Conservation (phyloP, 2,113 vertebrate species). For the Ardeotis arabs region DNA sequence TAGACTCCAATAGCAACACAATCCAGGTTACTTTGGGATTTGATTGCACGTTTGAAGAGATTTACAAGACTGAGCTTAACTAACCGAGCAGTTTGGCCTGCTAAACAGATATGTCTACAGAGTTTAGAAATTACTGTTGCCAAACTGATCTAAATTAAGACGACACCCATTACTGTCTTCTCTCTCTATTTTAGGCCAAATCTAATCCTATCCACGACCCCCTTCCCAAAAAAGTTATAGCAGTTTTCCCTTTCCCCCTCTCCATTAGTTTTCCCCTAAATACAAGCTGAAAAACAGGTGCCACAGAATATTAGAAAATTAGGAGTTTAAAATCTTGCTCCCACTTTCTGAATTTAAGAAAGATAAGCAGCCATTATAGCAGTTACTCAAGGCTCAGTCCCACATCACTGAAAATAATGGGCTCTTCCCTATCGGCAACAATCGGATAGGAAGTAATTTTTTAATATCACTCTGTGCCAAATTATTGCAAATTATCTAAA, state of each 20-base stretch:
- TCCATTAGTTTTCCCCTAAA: not conserved
- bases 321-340: not conserved
- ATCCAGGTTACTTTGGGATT: conserved; percentile 13
- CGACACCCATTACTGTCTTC: not conserved
- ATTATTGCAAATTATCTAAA: not conserved
- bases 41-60: conserved; percentile 5
- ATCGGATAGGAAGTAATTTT: not conserved
- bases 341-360: not conserved
- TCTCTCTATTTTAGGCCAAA: not conserved
- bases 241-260: not conserved
- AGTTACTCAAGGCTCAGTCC: not conserved
- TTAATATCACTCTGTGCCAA: not conserved
- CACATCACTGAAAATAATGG: not conserved
- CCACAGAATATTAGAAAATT: not conserved
- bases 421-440: not conserved
- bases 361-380: not conserved
- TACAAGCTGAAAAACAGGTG: not conserved
- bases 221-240: not conserved
- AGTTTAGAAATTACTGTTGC: not conserved
- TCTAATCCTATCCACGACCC: not conserved
- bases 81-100: conserved; percentile 27
- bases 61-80: conserved; percentile 32
- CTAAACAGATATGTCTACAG: not conserved
- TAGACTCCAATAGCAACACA: not conserved
- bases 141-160: not conserved